Percentiles rank a stretch among this genome's conserved stretches.
Conservation (phyloP, 2,113 vertebrate species). For the Cricetomys ansorgei region DNA sequence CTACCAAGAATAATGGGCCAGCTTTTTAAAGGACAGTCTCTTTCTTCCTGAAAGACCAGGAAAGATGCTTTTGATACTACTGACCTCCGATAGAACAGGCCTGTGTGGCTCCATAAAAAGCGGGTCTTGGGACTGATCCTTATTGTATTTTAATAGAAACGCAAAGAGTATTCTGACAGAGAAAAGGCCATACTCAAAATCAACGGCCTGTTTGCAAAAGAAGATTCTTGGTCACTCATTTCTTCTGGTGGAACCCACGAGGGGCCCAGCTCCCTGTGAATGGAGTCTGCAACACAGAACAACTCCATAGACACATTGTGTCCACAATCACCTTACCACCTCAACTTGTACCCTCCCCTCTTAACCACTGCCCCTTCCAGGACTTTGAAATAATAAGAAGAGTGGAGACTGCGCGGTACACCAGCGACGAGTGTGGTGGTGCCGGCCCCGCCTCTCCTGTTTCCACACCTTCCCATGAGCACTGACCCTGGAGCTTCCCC, state of each 20-base stretch:
- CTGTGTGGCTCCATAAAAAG: neutral
- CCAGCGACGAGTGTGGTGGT: no score
- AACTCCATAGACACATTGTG: neutral
- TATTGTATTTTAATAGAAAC: neutral
- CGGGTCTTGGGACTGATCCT: neutral
- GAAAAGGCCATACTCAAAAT: neutral
- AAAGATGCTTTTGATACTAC: neutral
- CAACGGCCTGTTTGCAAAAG: neutral
- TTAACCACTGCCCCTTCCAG: fast-evolving
- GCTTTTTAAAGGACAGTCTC: neutral
- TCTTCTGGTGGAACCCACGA: neutral
- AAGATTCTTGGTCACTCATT: neutral
- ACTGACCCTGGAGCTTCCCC: neutral
- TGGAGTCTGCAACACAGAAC: neutral
- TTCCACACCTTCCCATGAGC: neutral
- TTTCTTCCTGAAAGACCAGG: neutral
- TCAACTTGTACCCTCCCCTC: neutral
- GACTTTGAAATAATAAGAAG: neutral
- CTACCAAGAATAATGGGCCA: neutral
- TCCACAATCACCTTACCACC: neutral
- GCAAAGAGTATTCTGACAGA: neutral
- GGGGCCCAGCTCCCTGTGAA: neutral
- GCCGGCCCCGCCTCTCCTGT: neutral
- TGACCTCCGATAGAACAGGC: neutral
- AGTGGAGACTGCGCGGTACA: no score